Evolutionary conservation across 2,113 vertebrate genomes (phyloP).

Genomic region (Varanus komodoensis): DNA sequence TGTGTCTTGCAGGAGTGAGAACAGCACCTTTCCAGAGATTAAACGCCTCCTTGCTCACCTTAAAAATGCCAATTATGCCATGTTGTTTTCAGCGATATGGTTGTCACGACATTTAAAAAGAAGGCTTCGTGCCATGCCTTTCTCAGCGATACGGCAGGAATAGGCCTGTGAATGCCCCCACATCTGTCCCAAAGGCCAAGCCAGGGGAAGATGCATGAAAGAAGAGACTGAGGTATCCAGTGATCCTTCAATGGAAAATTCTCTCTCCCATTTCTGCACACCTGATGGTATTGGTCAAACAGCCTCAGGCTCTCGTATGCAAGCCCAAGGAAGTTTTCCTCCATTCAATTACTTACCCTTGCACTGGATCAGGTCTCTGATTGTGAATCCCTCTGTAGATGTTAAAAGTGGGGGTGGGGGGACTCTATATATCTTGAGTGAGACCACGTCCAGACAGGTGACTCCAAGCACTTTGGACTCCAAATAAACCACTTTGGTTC

Average conservation of each 20-base stretch:
- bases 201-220: conserved; percentile 5
- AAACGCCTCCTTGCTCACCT: conserved; percentile 25
- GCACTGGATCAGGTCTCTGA: background rate
- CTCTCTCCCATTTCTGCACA: background rate
- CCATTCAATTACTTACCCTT: background rate
- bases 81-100: rapidly evolving
- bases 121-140: background rate
- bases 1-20: conserved; percentile 27
- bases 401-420: background rate
- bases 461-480: background rate
- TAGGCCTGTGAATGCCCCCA: background rate
- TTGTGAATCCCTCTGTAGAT: background rate
- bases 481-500: background rate
- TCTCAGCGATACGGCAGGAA: background rate
- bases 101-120: conserved; percentile 56
- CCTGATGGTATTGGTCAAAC: background rate
- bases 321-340: background rate
- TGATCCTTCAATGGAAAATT: background rate
- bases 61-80: conserved; percentile 58
- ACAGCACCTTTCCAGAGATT: conserved; percentile 6
- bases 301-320: background rate
- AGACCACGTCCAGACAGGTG: background rate
- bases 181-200: rapidly evolving
- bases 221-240: background rate
- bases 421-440: background rate